phyloP scores from a whole-genome alignment of 1,140 invertebrate species.

The Drosophila virilis region DNA sequence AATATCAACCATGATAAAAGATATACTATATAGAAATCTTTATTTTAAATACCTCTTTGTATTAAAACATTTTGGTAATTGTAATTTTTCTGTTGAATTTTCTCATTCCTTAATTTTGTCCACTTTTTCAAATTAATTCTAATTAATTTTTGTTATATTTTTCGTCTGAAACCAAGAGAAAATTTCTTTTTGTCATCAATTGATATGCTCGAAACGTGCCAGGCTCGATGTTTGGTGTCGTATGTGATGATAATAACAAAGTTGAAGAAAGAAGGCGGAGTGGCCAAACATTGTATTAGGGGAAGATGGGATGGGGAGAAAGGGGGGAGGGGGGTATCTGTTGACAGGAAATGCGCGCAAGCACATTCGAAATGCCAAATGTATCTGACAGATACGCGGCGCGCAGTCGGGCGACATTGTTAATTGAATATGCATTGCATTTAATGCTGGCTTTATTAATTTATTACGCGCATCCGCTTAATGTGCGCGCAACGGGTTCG shows the following conservation, averaged over 20 bases:
- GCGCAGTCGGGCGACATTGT: conserved; percentile 58
- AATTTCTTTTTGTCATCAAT: conserved; percentile 17
- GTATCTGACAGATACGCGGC: conserved; percentile 54
- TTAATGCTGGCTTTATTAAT: conserved; percentile 81
- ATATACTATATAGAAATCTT: too few relatives aligned
- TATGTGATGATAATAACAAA: conserved; percentile 26
- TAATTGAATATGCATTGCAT: conserved; percentile 82
- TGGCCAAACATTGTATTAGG: background rate
- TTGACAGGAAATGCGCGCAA: conserved; percentile 70
- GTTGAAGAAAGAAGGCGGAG: conserved; percentile 42
- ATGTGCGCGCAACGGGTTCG: conserved; percentile 35
- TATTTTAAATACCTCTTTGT: too few relatives aligned
- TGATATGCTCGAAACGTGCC: conserved; percentile 37
- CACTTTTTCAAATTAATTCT: background rate
- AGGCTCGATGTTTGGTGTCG: background rate
- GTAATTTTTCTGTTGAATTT: too few relatives aligned
- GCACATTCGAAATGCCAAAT: conserved; percentile 58
- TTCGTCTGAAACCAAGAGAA: background rate
- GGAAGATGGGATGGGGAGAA: background rate
- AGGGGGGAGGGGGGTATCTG: background rate
- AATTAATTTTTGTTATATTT: conserved; percentile 13
- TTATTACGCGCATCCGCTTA: conserved; percentile 83
- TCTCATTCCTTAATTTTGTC: too few relatives aligned
- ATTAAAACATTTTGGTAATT: too few relatives aligned
- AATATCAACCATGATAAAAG: too few relatives aligned